Percentiles rank a stretch among this genome's conserved stretches.
Evolutionary conservation across 2,797 vertebrate species (phyloP).

Genomic region (Gallinago solitaria): DNA sequence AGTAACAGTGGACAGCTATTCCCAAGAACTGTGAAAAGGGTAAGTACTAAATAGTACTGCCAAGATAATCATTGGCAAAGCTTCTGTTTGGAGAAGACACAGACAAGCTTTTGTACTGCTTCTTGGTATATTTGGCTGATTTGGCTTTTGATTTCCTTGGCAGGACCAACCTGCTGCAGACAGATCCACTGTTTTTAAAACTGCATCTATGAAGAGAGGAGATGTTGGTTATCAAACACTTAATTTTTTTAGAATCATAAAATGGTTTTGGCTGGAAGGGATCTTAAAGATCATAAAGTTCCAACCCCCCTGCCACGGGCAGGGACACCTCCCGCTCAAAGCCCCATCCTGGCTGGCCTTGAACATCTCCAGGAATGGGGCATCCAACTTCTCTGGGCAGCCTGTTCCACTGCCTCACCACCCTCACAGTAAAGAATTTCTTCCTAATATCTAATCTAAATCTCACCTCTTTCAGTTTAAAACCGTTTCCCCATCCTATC

Average conservation of each 20-base stretch:
- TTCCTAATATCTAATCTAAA: no score
- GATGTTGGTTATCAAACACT: background rate
- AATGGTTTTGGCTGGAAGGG: no score
- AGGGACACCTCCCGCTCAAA: no score
- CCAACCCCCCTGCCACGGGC: no score
- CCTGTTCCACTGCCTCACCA: no score
- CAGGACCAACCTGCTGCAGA: background rate
- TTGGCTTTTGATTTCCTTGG: constrained; percentile 15
- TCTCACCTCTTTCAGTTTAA: no score
- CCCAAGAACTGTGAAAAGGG: background rate
- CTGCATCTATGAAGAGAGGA: background rate
- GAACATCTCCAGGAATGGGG: no score
- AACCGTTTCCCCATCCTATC: no score
- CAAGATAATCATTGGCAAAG: constrained; percentile 7
- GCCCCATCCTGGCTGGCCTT: no score
- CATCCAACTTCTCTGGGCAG: no score
- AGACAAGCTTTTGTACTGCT: constrained; percentile 13
- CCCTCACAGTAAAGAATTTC: no score
- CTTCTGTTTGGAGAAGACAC: background rate
- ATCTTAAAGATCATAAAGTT: no score
- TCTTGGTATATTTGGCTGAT: background rate
- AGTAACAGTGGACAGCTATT: background rate
- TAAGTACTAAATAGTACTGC: background rate
- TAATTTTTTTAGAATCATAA: background rate
- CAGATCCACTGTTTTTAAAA: background rate